Percentiles rank a stretch among this genome's conserved stretches.
Conservation (phyloP, 64 coral and sea anemone genomes). For the Montipora capricornis region DNA sequence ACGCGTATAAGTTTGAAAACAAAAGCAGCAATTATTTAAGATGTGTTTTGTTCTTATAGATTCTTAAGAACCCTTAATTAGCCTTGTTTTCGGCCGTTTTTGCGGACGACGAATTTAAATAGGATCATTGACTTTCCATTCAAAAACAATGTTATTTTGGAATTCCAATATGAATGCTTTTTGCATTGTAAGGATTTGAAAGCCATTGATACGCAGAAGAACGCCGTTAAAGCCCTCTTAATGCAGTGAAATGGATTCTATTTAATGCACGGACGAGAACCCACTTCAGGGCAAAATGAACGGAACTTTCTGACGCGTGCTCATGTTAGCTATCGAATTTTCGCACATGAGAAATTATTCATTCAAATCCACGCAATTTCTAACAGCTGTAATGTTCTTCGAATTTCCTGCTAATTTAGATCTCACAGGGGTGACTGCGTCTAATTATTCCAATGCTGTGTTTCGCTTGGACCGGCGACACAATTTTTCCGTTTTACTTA, state of each 20-base stretch:
- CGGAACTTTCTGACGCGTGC: background rate
- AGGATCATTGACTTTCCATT: background rate
- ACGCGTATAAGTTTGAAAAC: background rate
- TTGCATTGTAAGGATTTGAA: background rate
- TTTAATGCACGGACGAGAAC: background rate
- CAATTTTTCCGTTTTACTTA: background rate
- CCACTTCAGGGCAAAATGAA: background rate
- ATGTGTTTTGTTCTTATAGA: background rate
- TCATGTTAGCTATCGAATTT: background rate
- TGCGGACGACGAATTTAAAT: background rate
- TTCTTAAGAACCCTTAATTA: constrained; percentile 36
- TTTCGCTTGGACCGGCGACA: background rate
- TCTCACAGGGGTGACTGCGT: background rate
- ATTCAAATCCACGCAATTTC: background rate
- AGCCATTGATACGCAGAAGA: background rate
- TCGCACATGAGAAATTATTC: background rate
- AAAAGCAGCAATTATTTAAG: background rate
- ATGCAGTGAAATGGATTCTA: background rate
- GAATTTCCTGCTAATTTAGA: constrained; percentile 21
- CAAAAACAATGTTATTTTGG: background rate
- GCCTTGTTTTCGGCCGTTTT: background rate
- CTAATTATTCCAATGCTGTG: background rate
- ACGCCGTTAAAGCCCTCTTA: background rate
- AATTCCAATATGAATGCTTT: background rate
- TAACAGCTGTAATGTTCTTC: constrained; percentile 31